Conservation (phyloP, 2,113 vertebrate genomes). For the Xiphophorus maculatus region DNA sequence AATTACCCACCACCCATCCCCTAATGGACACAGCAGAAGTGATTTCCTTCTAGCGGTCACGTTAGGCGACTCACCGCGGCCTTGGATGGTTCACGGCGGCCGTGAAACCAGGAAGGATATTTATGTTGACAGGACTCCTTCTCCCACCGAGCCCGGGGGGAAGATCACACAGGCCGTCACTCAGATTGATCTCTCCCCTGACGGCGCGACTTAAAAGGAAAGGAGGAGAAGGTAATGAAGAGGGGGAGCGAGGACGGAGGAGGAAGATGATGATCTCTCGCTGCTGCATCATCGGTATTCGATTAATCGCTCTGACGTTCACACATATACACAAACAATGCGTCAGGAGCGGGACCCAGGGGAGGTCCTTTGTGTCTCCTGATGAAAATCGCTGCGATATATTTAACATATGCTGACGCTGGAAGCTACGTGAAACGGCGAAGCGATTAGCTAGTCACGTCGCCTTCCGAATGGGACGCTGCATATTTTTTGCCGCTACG, state of each 20-base stretch:
- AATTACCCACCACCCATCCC: neutral
- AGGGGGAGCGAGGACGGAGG: conserved; percentile 19
- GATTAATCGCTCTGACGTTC: conserved; percentile 49
- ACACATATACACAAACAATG: conserved; percentile 17
- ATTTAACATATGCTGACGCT: neutral
- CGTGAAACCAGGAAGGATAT: conserved; percentile 55
- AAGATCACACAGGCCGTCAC: conserved; percentile 70
- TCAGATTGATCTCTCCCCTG: conserved; percentile 66
- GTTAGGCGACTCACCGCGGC: conserved; percentile 57
- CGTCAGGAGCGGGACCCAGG: conserved; percentile 35
- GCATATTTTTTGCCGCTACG: conserved; percentile 24
- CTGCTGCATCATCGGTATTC: conserved; percentile 42
- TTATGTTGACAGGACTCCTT: conserved; percentile 72
- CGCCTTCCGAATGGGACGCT: conserved; percentile 26
- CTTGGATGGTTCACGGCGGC: conserved; percentile 44
- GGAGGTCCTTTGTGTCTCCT: conserved; percentile 46
- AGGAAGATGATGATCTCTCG: conserved; percentile 43
- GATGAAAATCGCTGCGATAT: neutral
- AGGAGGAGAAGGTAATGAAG: conserved; percentile 55
- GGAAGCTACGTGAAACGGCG: neutral
- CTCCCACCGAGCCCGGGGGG: conserved; percentile 62
- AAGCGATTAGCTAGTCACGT: conserved; percentile 24
- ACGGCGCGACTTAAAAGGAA: conserved; percentile 60
- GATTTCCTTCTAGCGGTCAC: conserved; percentile 30
- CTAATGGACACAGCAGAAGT: conserved; percentile 13